A percentile compares a stretch with the other conserved stretches of the same genome.
Evolutionary conservation across 1,140 invertebrate genomes (phyloP).

Genomic region (Lethocerus indicus): DNA sequence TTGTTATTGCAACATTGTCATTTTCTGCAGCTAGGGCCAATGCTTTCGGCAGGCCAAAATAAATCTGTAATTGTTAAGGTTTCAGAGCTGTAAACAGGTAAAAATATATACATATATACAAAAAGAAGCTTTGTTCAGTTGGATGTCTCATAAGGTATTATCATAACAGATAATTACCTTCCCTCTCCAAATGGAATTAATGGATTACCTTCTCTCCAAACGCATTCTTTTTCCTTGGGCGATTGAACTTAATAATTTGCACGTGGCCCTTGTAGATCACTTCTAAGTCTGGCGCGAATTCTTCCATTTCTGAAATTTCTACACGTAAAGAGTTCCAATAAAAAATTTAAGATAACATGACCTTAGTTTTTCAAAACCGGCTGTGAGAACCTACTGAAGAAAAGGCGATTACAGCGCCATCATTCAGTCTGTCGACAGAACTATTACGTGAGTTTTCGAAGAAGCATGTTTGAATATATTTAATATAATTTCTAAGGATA

Average conservation of each 20-base stretch:
- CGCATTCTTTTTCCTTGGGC: constrained; percentile 4
- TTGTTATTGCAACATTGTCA: constrained; percentile 38
- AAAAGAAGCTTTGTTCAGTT: neutral
- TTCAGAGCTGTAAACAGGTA: neutral
- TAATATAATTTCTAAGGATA: no score
- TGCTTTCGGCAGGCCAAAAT: constrained; percentile 38
- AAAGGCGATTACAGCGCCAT: no score
- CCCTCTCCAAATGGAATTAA: no score
- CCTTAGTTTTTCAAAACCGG: no score
- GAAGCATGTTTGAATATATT: no score
- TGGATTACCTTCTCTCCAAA: neutral
- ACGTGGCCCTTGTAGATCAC: neutral
- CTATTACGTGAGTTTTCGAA: no score
- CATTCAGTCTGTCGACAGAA: no score
- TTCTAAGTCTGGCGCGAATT: no score
- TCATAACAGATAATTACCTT: neutral
- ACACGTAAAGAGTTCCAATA: no score
- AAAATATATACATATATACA: neutral
- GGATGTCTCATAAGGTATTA: neutral
- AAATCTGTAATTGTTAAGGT: constrained; percentile 35
- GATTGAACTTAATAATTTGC: constrained; percentile 8
- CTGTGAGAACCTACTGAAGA: no score
- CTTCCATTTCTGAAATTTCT: no score
- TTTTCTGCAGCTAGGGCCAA: constrained; percentile 48
- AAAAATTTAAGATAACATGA: no score